Conservation (phyloP, 92 coral and sea anemone genomes). For the Paragorgia papillata region DNA sequence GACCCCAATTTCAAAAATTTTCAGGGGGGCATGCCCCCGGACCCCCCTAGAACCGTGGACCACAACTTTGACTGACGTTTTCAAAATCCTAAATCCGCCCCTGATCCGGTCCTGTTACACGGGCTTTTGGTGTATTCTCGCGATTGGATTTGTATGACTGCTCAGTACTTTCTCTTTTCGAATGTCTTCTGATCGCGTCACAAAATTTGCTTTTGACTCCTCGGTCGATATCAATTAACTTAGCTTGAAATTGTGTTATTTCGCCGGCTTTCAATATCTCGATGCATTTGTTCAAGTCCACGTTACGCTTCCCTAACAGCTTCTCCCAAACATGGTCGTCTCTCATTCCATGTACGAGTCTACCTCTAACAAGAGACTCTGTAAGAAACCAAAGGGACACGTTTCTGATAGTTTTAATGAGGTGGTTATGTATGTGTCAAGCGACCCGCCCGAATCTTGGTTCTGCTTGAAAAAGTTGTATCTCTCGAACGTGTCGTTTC, state of each 20-base stretch:
- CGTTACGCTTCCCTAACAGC: slow-evolving; percentile 45
- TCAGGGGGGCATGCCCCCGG: no score
- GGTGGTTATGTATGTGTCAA: slow-evolving; percentile 40
- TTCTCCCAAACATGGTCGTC: slow-evolving; percentile 49
- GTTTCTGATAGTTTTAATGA: slow-evolving; percentile 47
- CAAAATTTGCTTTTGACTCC: no score
- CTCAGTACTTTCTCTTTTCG: background rate
- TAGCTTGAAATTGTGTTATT: slow-evolving; percentile 48
- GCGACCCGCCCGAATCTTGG: slow-evolving; percentile 29
- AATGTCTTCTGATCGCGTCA: background rate
- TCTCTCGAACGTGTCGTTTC: slow-evolving; percentile 39
- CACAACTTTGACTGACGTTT: no score
- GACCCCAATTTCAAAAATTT: no score
- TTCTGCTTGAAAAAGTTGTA: slow-evolving; percentile 40
- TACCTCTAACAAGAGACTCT: slow-evolving; percentile 42
- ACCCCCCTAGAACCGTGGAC: no score
- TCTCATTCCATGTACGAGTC: no score
- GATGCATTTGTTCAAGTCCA: slow-evolving; percentile 43
- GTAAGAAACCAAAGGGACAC: slow-evolving; percentile 35
- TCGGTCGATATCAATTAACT: no score
- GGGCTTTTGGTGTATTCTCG: background rate
- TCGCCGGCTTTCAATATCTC: no score
- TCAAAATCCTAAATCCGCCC: no score
- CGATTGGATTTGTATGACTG: no score
- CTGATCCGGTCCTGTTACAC: no score